These are phyloP conservation scores for Poeciliopsis gracilis DNA, from an alignment of 2,797 vertebrate species.

Conservation along the genomic window DNA sequence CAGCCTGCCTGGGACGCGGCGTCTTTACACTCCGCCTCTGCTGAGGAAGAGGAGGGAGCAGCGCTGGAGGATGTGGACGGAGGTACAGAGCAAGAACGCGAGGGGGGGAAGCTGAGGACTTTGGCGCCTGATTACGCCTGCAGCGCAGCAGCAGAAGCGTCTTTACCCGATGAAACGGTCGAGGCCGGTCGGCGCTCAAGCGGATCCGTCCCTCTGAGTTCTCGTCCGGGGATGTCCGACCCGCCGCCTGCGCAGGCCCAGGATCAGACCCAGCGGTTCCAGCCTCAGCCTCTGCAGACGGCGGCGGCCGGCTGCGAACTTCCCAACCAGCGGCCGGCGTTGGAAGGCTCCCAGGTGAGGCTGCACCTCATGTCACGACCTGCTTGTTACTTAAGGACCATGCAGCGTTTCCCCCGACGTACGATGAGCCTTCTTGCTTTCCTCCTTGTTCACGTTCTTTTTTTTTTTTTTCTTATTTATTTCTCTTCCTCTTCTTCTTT, in stretches of 20 bases:
- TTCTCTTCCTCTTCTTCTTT: neutral
- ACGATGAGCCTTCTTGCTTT: neutral
- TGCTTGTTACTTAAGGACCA: neutral
- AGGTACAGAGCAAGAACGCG: constrained; percentile 13
- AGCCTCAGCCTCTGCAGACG: constrained; percentile 82
- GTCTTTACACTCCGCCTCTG: constrained; percentile 39
- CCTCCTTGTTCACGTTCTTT: neutral
- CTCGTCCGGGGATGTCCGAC: constrained; percentile 34
- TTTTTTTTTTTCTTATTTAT: neutral
- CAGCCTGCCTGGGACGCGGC: constrained; percentile 72
- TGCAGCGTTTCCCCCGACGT: neutral
- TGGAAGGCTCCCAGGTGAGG: constrained; percentile 87
- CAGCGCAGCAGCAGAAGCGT: constrained; percentile 36
- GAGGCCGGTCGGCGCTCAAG: constrained; percentile 61
- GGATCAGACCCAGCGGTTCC: constrained; percentile 77
- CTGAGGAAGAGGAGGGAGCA: constrained; percentile 38
- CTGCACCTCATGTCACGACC: neutral
- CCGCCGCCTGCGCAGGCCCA: constrained; percentile 30
- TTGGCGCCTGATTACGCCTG: constrained; percentile 58
- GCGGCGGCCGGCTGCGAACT: constrained; percentile 84
- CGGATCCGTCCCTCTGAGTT: constrained; percentile 53
- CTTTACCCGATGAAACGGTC: constrained; percentile 57
- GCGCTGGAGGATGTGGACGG: constrained; percentile 43
- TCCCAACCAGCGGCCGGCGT: constrained; percentile 75
- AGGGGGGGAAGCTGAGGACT: constrained; percentile 26